Base-by-base conservation (phyloP, 2,113 vertebrate genomes). In the Tretioscincus oriximinensis region DNA sequence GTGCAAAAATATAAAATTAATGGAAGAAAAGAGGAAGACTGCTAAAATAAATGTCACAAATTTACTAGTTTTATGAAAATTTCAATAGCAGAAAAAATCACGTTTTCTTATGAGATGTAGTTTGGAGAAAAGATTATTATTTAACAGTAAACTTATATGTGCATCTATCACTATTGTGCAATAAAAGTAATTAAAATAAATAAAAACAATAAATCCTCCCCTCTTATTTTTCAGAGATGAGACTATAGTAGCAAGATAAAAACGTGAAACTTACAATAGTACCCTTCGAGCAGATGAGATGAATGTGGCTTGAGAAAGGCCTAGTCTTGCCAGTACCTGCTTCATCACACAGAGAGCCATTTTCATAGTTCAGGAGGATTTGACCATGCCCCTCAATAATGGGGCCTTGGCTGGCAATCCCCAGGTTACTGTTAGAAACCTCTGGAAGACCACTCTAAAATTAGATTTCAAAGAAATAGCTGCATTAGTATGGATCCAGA, bases 361-460 rank as follows among this genome's bases (percentile, higher is more conserved):
- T 94, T 1, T 90, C 93, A 29, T 98, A 99, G 78, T 97, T 97
- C 72, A 99, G 87, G 77, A 97, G 92, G 73, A 99, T 87, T 21
- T 90, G 95, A 86, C 96, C 95, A 1, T 76, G 91, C 0, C 80
- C 92, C 88, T 97, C 95, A 61, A 99, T 93, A 80, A 93, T 47
- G 0, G 97, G 96, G 1, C 96, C 95, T 8, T 92, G 92, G 84
- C 88, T 94, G 47, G 96, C 97, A 26, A 97, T 18, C 4, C 98
- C 98, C 93, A 99, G 91, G 90, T 97, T 99, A 70, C 96, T 96
- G 89, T 97, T 93, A 2, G 97, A 95, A 1, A 88, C 91, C 88
- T 98, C 97, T 10, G 81, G 77, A 64, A 61, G 92, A 16, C 88
- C 85, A 10, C 2, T 91, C 95, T 96, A 84, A 28, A 81, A 90